Conservation (phyloP, 2,797 vertebrate species). For the Myiothlypis coronata region DNA sequence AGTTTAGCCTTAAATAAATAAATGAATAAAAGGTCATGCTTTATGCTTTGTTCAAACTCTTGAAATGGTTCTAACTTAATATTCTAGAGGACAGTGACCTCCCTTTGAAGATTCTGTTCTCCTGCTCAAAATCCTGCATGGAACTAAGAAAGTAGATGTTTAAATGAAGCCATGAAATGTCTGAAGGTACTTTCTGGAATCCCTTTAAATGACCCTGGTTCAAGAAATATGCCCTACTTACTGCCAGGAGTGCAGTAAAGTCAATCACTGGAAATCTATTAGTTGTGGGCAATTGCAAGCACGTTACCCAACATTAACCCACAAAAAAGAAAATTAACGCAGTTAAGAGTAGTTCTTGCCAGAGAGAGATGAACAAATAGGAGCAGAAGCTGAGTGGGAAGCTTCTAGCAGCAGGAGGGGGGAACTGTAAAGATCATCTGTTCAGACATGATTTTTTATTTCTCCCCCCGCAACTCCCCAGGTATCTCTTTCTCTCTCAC, state of each 20-base stretch:
- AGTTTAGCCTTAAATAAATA: conserved; percentile 66
- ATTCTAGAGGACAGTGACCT: conserved; percentile 10
- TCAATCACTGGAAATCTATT: conserved; percentile 46
- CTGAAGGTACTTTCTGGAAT: conserved; percentile 13
- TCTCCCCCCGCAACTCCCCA: not conserved
- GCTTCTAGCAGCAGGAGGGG: conserved; percentile 47
- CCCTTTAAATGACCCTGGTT: conserved; percentile 39
- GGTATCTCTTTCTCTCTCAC: not conserved
- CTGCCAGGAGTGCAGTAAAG: conserved; percentile 17
- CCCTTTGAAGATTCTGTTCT: not conserved
- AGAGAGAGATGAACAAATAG: conserved; percentile 62
- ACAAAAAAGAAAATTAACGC: conserved; percentile 46
- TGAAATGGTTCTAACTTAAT: conserved; percentile 28
- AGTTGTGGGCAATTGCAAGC: conserved; percentile 29
- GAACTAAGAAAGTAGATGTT: not conserved
- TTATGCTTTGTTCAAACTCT: conserved; percentile 40
- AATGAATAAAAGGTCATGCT: conserved; percentile 30
- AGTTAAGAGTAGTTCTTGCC: conserved; percentile 34
- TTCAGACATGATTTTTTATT: conserved; percentile 25
- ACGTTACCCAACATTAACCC: conserved; percentile 40
- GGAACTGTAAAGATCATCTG: conserved; percentile 59
- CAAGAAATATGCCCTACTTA: not conserved
- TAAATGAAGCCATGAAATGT: conserved; percentile 11
- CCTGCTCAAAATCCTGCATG: not conserved
- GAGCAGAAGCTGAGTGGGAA: conserved; percentile 67